phyloP scores from a whole-genome alignment of 2,888 invertebrate species.

The Nephrotoma flavescens region DNA sequence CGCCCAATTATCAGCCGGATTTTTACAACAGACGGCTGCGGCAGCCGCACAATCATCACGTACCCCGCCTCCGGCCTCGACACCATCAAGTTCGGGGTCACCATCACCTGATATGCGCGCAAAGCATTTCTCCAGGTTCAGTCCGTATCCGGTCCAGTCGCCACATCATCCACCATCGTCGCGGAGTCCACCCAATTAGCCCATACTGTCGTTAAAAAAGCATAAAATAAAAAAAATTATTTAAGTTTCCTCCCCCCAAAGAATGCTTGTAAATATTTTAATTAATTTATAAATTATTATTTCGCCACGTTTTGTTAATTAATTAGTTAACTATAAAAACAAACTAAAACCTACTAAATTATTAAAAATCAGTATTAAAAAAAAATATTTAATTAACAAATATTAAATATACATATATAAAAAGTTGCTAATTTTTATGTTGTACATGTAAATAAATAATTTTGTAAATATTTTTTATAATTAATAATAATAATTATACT shows the following conservation, averaged over 20 bases:
- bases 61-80: slow-evolving; percentile 25
- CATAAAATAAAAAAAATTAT: slow-evolving; percentile 1
- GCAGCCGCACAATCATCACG: slow-evolving; percentile 17
- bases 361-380: background rate
- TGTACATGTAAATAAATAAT: background rate
- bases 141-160: slow-evolving; percentile 25
- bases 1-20: slow-evolving; percentile 31
- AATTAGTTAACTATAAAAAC: background rate
- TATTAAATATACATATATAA: background rate
- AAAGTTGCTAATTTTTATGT: background rate
- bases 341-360: background rate
- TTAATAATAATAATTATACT: background rate
- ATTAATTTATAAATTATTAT: background rate
- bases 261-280: slow-evolving; percentile 3
- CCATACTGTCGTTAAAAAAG: background rate
- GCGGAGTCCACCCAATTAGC: slow-evolving; percentile 24
- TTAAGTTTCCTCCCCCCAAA: background rate
- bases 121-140: slow-evolving; percentile 29
- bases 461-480: background rate
- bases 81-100: slow-evolving; percentile 30
- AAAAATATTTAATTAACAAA: background rate
- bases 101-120: slow-evolving; percentile 30
- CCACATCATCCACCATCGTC: slow-evolving; percentile 23
- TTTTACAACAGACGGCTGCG: slow-evolving; percentile 25
- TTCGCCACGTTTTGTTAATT: background rate